These are phyloP conservation scores for Callipepla squamata DNA, from an alignment of 2,113 vertebrate species.

Conservation along the genomic window DNA sequence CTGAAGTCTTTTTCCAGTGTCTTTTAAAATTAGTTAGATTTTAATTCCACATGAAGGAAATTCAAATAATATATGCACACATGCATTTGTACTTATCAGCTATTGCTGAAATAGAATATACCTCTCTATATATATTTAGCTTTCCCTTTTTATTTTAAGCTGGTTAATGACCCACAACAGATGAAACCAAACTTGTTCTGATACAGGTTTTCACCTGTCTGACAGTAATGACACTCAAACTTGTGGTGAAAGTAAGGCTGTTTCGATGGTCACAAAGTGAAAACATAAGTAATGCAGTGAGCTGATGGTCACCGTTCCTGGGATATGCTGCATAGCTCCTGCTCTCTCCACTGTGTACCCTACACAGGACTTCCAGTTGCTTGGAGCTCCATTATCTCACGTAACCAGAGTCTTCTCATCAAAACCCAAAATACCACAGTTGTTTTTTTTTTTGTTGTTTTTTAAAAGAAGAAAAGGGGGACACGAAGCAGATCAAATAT, in stretches of 20 bases:
- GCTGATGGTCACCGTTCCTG: neutral
- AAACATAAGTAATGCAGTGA: accelerated
- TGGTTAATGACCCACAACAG: accelerated
- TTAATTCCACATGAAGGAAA: neutral
- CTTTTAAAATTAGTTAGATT: neutral
- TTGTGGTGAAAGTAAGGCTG: accelerated
- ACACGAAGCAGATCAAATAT: neutral
- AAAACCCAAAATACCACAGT: neutral
- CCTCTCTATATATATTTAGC: neutral
- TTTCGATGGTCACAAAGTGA: neutral
- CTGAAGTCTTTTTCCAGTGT: neutral
- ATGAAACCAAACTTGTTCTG: neutral
- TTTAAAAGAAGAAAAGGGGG: neutral
- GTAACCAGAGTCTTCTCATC: neutral
- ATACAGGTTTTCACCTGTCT: neutral
- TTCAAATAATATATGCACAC: neutral
- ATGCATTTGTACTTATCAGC: neutral
- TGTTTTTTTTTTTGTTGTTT: neutral
- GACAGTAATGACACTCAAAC: neutral
- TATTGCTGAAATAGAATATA: neutral
- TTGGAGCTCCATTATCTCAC: neutral
- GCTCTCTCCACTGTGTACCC: neutral
- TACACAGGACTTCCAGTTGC: neutral
- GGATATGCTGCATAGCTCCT: neutral
- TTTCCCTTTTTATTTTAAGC: neutral